Evolutionary conservation across 2,113 vertebrate species (phyloP).

Genomic region (Neomonachus schauinslandi): DNA sequence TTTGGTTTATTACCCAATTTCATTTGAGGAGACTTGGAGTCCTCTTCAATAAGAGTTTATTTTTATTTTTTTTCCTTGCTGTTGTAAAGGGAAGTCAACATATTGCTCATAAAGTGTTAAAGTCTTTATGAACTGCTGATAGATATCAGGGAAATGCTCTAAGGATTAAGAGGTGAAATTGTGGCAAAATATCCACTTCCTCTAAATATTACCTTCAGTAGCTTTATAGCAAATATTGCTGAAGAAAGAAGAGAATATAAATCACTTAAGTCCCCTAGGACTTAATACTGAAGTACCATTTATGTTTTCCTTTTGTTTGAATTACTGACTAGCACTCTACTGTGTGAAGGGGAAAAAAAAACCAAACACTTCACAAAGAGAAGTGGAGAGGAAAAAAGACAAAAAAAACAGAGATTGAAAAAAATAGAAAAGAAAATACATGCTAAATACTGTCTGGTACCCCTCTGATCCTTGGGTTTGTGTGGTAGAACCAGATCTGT

Average conservation of each 20-base stretch:
- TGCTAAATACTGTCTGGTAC: neutral
- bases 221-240: slow-evolving; percentile 75
- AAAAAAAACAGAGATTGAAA: neutral
- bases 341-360: neutral
- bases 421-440: neutral
- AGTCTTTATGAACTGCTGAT: slow-evolving; percentile 81
- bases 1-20: slow-evolving; percentile 71
- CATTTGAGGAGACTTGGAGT: slow-evolving; percentile 65
- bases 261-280: slow-evolving; percentile 73
- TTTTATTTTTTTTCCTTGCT: slow-evolving; percentile 68
- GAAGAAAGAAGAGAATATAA: slow-evolving; percentile 79
- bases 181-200: slow-evolving; percentile 78
- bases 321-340: slow-evolving; percentile 67
- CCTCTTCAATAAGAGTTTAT: slow-evolving; percentile 64
- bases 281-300: slow-evolving; percentile 70
- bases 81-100: slow-evolving; percentile 77
- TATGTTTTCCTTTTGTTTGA: slow-evolving; percentile 75
- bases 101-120: slow-evolving; percentile 80
- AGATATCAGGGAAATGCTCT: slow-evolving; percentile 76
- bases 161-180: slow-evolving; percentile 73
- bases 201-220: slow-evolving; percentile 80
- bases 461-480: neutral
- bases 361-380: slow-evolving; percentile 13
- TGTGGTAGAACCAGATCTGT: neutral
- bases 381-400: neutral